Percentiles rank a stretch among this genome's conserved stretches.
phyloP scores from a whole-genome alignment of 2,797 vertebrate genomes.

The Tapera naevia region DNA sequence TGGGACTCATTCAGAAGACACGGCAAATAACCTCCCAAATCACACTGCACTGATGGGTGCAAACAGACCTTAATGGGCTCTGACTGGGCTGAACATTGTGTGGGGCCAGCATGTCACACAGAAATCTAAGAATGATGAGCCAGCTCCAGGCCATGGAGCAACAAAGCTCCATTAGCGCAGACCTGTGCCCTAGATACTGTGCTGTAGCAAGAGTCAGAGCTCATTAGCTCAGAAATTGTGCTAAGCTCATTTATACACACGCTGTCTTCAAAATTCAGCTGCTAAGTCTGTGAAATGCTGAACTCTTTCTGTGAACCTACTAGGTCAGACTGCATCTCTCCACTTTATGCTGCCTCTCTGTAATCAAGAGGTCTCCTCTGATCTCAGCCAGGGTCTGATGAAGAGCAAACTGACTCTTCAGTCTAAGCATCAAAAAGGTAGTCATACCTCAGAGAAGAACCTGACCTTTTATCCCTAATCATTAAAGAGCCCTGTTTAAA shows the following conservation, averaged over 20 bases:
- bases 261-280: not conserved
- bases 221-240: slow-evolving; percentile 43
- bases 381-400: not conserved
- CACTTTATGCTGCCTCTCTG: not conserved
- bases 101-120: rapidly evolving
- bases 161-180: slow-evolving; percentile 32
- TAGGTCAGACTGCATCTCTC: not conserved
- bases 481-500: not conserved
- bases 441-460: not conserved
- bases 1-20: not conserved
- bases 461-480: not conserved
- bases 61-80: not conserved
- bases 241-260: slow-evolving; percentile 43
- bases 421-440: not conserved
- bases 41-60: not conserved
- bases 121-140: not conserved
- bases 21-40: not conserved
- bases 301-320: not conserved
- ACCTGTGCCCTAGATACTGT: slow-evolving; percentile 20
- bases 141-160: not conserved
- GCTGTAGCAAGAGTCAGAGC: slow-evolving; percentile 35
- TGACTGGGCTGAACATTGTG: not conserved
- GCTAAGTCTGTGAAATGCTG: slow-evolving; percentile 26
- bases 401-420: not conserved
- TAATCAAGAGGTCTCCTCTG: not conserved